Conservation (phyloP, 2,797 vertebrate genomes). For the Eutrigla gurnardus region DNA sequence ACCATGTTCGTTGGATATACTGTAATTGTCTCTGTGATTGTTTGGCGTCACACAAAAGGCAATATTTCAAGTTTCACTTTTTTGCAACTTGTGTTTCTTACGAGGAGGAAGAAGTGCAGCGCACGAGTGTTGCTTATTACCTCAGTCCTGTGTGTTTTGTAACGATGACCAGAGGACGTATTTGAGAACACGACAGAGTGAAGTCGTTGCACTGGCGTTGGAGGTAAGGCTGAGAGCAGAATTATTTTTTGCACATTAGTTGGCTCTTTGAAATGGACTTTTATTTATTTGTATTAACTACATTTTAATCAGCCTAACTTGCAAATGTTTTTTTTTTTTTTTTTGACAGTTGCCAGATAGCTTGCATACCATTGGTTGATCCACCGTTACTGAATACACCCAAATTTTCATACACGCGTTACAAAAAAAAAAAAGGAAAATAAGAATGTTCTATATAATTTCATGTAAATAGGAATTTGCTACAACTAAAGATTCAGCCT, state of each 20-base stretch:
- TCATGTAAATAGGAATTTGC: slow-evolving; percentile 88
- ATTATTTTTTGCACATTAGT: slow-evolving; percentile 92
- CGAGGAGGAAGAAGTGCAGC: slow-evolving; percentile 53
- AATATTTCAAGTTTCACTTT: slow-evolving; percentile 68
- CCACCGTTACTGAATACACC: not conserved
- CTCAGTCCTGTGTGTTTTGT: slow-evolving; percentile 93
- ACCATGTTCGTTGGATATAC: slow-evolving; percentile 28
- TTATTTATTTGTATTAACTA: slow-evolving; percentile 48
- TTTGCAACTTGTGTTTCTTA: slow-evolving; percentile 27
- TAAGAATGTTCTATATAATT: slow-evolving; percentile 83
- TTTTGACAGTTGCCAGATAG: slow-evolving; percentile 7
- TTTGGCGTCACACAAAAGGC: slow-evolving; percentile 53
- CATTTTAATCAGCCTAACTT: slow-evolving; percentile 7
- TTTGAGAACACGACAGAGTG: slow-evolving; percentile 84
- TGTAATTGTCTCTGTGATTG: slow-evolving; percentile 25
- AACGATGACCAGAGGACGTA: slow-evolving; percentile 86
- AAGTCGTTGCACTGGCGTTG: slow-evolving; percentile 94
- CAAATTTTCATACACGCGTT: slow-evolving; percentile 8
- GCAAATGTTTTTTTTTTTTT: slow-evolving; percentile 11
- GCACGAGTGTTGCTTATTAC: slow-evolving; percentile 86
- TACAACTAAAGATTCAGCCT: slow-evolving; percentile 83
- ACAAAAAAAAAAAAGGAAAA: slow-evolving; percentile 14
- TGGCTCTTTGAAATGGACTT: slow-evolving; percentile 88
- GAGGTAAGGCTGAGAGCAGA: slow-evolving; percentile 79
- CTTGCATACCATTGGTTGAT: not conserved